Percentiles rank a stretch among this genome's conserved stretches.
Evolutionary conservation across 2,797 vertebrate species (phyloP).

Genomic region (Chiroxiphia lanceolata): DNA sequence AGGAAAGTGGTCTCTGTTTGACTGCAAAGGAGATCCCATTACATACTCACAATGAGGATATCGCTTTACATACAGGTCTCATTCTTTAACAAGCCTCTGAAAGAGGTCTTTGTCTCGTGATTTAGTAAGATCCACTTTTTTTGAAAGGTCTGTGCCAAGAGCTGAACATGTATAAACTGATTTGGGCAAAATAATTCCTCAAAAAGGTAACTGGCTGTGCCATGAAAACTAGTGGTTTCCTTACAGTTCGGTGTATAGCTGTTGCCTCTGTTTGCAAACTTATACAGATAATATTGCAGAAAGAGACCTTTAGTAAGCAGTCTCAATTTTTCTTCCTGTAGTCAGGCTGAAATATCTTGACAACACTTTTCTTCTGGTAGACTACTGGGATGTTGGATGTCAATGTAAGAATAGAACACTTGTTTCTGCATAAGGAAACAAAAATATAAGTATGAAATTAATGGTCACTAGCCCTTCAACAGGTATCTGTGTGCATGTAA

Average conservation of each 20-base stretch:
- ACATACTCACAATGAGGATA: slow-evolving; percentile 53
- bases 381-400: background rate
- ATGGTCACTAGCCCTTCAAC: background rate
- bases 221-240: background rate
- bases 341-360: background rate
- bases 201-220: background rate
- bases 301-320: background rate
- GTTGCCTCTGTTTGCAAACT: background rate
- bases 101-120: slow-evolving; percentile 47
- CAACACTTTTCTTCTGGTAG: background rate
- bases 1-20: background rate
- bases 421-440: background rate
- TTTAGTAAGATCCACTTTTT: background rate
- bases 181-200: background rate
- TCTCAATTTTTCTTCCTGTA: background rate
- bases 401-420: background rate
- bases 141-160: background rate
- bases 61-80: slow-evolving; percentile 45
- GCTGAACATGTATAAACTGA: background rate
- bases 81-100: slow-evolving; percentile 23
- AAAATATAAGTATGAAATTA: background rate
- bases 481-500: background rate
- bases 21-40: slow-evolving; percentile 11
- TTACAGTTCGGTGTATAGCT: background rate
- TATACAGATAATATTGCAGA: background rate